phyloP scores from a whole-genome alignment of 2,888 invertebrate genomes.

The Erebia palarica region DNA sequence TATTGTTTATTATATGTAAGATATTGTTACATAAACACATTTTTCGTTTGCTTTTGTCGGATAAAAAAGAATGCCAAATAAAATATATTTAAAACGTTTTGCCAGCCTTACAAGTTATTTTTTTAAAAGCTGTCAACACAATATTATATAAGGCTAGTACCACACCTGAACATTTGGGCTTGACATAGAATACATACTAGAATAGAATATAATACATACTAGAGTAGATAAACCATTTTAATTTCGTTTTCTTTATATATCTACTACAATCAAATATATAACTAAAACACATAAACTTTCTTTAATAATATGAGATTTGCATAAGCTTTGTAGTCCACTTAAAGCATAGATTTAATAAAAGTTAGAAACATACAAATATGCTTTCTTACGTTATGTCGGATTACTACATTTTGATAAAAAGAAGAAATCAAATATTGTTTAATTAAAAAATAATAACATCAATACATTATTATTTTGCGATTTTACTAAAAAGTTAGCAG shows the following conservation, averaged over 20 bases:
- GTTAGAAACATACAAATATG: background rate
- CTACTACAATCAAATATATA: background rate
- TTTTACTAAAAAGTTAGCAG: background rate
- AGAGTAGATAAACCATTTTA: too few relatives aligned
- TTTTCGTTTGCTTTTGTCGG: background rate
- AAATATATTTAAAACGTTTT: background rate
- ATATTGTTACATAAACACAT: background rate
- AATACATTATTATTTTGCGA: slow-evolving; percentile 2
- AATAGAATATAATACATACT: too few relatives aligned
- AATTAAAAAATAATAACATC: background rate
- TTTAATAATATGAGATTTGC: slow-evolving; percentile 7
- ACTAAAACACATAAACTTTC: background rate
- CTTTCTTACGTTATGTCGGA: background rate
- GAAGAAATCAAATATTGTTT: background rate
- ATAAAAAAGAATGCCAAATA: background rate
- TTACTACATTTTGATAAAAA: background rate
- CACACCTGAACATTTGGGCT: background rate
- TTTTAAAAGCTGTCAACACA: background rate
- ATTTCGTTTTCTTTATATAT: background rate
- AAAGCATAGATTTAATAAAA: background rate
- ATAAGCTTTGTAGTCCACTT: slow-evolving; percentile 2
- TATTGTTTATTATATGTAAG: background rate
- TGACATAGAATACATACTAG: too few relatives aligned
- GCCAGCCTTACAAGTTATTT: background rate
- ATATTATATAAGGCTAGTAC: background rate